phyloP scores from a whole-genome alignment of 64 coral and sea anemone genomes.

The Hydrozoanthus tunicans region DNA sequence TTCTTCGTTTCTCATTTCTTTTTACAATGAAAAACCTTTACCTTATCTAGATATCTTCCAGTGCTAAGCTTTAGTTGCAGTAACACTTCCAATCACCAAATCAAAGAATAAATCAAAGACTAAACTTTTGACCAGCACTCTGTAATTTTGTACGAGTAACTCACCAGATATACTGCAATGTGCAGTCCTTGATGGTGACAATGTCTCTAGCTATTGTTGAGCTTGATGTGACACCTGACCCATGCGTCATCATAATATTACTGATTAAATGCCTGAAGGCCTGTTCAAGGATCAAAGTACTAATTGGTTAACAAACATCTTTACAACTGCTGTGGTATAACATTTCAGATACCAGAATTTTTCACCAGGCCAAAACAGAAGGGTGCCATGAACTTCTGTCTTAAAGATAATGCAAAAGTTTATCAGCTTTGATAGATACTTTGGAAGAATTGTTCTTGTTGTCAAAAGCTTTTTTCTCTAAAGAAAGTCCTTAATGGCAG shows the following conservation, averaged over 20 bases:
- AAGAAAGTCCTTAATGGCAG: too few relatives aligned
- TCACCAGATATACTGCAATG: conserved; percentile 79
- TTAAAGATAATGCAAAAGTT: too few relatives aligned
- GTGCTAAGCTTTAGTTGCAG: too few relatives aligned
- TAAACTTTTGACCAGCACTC: neutral
- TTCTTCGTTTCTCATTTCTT: too few relatives aligned
- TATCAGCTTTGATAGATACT: too few relatives aligned
- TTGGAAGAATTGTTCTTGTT: too few relatives aligned
- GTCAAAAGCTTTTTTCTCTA: too few relatives aligned
- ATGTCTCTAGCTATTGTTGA: conserved; percentile 57
- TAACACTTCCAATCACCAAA: too few relatives aligned
- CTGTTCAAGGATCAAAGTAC: neutral
- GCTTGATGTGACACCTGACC: conserved; percentile 41
- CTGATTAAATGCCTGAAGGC: conserved; percentile 71
- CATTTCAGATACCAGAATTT: neutral
- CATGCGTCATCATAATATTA: conserved; percentile 77
- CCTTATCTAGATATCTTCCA: too few relatives aligned
- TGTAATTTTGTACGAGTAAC: neutral
- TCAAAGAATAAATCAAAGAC: too few relatives aligned
- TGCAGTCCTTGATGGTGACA: conserved; percentile 74
- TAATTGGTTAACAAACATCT: neutral
- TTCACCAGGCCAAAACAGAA: neutral
- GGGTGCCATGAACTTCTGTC: neutral
- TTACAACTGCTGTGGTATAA: neutral
- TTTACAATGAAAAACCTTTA: too few relatives aligned